Evolutionary conservation across 2,113 vertebrate species (phyloP), one percentile per base, ranked within the genome.

Genomic region (Tinamus guttatus): DNA sequence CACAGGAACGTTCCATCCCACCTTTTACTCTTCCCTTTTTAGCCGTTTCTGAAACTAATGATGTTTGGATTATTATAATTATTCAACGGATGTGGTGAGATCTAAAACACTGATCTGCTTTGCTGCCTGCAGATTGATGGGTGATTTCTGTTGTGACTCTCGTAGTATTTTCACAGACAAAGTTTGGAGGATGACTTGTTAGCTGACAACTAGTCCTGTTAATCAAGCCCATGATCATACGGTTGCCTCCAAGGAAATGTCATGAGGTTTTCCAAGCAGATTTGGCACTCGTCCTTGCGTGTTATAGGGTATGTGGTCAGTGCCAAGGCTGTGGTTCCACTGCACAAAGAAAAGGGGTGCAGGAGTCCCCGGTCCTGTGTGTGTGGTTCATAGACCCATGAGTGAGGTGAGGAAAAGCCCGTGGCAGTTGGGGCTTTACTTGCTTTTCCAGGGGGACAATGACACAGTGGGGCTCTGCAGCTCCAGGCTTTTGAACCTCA

Each of bases 141-240:
- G 64, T 2, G 3, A 17, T 34, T 87, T 67, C 30, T 77, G 54
- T 18, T 70, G 71, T 70, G 68, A 25, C 41, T 80, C 71, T 62
- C 0, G 0, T 4, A 11, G 27, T 9, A 11, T 28, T 56, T 56
- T 6, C 56, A 21, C 19, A 59, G 71, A 60, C 4, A 30, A 32
- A 62, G 38, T n/a, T 38, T 15, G 64, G 54, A 47, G 30, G 22
- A 4, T 2, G 64, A 49, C 32, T 82, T 7, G 2, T 76, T 90
- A 92, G 78, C 83, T 80, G 74, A 18, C 15, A 41, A 2, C 6
- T n/a, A 10, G 40, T 51, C 54, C 36, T 3, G 21, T 67, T 93
- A 49, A 64, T 85, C 38, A 71, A 80, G 49, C 8, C 49, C 85
- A 41, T 19, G 45, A 17, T 41, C 6, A 0, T 12, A 22, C 68